phyloP scores from a whole-genome alignment of 2,888 invertebrate genomes.

The Sphaeridia pumilis region DNA sequence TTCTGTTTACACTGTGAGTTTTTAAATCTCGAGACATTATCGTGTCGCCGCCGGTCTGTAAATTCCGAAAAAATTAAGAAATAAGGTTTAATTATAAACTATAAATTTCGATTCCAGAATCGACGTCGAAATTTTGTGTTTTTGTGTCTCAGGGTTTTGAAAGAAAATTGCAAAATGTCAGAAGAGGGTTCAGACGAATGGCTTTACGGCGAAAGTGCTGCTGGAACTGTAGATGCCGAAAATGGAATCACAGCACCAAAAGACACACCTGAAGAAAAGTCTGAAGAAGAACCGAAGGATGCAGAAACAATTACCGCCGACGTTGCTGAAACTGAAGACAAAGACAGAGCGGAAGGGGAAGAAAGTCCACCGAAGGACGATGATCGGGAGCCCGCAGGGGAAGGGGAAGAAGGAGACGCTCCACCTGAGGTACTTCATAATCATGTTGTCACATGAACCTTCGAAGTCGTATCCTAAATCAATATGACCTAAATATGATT shows the following conservation, averaged over 20 bases:
- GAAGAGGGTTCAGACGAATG: slow-evolving; percentile 58
- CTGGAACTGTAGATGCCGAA: slow-evolving; percentile 10
- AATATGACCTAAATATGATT: too few relatives aligned
- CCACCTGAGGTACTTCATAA: slow-evolving; percentile 33
- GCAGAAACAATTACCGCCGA: slow-evolving; percentile 32
- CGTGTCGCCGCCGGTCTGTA: too few relatives aligned
- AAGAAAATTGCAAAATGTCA: slow-evolving; percentile 41
- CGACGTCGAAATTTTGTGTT: too few relatives aligned
- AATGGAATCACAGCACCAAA: too few relatives aligned
- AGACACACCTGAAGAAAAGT: slow-evolving; percentile 4
- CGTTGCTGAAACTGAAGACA: slow-evolving; percentile 45
- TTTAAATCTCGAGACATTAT: too few relatives aligned
- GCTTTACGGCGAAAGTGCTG: slow-evolving; percentile 62
- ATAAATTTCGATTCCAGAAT: too few relatives aligned
- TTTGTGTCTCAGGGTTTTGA: not conserved
- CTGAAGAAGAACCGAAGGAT: not conserved
- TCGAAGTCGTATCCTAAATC: not conserved
- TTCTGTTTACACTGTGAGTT: too few relatives aligned
- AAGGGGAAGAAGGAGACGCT: slow-evolving; percentile 36
- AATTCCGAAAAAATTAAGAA: too few relatives aligned
- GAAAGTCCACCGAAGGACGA: slow-evolving; percentile 43
- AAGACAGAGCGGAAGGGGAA: slow-evolving; percentile 37
- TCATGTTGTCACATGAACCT: not conserved
- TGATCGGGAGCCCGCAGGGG: slow-evolving; percentile 38
- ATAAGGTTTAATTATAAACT: too few relatives aligned